Evolutionary conservation across 1,140 invertebrate species (phyloP).

Genomic region (Dreissena polymorpha): DNA sequence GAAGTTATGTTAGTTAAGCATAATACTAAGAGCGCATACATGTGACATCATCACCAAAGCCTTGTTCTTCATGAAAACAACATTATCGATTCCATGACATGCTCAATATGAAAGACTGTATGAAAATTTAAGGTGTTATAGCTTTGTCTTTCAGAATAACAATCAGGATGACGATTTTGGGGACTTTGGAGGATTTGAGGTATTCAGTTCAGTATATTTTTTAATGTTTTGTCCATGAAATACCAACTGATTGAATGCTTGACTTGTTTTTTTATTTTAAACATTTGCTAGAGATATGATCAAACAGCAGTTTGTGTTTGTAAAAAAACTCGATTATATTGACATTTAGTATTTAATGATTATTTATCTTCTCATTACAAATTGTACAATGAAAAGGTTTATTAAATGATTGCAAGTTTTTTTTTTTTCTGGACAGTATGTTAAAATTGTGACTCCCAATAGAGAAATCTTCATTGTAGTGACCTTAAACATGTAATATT

Average conservation of each 20-base stretch:
- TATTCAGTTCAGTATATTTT: slow-evolving; percentile 4
- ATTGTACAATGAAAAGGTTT: neutral
- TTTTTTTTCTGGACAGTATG: too few relatives aligned
- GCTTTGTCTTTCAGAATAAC: slow-evolving; percentile 27
- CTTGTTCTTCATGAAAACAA: too few relatives aligned
- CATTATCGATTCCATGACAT: too few relatives aligned
- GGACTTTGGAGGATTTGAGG: slow-evolving; percentile 76
- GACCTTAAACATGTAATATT: neutral
- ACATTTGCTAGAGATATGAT: neutral
- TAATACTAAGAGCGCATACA: too few relatives aligned
- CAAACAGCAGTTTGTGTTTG: neutral
- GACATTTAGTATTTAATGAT: neutral
- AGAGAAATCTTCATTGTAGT: too few relatives aligned
- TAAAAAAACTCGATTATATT: neutral
- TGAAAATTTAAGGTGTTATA: neutral
- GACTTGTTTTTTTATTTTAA: neutral
- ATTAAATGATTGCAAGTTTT: too few relatives aligned
- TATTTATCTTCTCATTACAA: neutral
- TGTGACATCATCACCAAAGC: too few relatives aligned
- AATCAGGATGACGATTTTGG: slow-evolving; percentile 73
- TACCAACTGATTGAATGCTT: neutral
- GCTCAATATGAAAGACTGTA: too few relatives aligned
- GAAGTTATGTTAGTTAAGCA: too few relatives aligned
- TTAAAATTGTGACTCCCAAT: too few relatives aligned
- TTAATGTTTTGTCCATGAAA: neutral